Evolutionary conservation across 2,797 vertebrate genomes (phyloP).

Genomic region (Enteromius afrohamiltoni): DNA sequence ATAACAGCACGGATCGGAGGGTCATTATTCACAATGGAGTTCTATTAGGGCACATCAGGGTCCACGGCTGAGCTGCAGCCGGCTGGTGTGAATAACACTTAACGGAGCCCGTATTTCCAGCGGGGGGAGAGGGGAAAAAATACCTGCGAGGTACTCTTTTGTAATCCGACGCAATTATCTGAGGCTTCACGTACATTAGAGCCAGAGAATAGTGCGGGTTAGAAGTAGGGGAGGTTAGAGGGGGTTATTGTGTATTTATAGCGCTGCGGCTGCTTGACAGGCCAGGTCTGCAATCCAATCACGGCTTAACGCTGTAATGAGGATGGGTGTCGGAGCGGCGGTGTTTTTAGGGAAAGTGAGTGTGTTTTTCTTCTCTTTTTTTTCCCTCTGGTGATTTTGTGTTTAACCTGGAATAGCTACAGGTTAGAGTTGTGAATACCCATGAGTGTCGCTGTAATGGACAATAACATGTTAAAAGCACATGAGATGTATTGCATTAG

Average conservation of each 20-base stretch:
- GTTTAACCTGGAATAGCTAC: conserved; percentile 58
- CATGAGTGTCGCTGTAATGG: conserved; percentile 45
- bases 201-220: conserved; percentile 66
- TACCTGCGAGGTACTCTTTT: conserved; percentile 63
- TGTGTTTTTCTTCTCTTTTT: conserved; percentile 49
- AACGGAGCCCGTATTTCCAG: conserved; percentile 72
- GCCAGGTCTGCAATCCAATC: conserved; percentile 58
- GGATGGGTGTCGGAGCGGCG: conserved; percentile 47
- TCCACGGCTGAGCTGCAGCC: conserved; percentile 21
- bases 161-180: conserved; percentile 77
- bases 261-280: conserved; percentile 55
- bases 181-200: conserved; percentile 77
- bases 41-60: conserved; percentile 67
- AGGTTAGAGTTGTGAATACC: conserved; percentile 45
- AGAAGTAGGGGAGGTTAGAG: conserved; percentile 56
- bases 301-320: conserved; percentile 57
- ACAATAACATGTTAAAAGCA: conserved; percentile 54
- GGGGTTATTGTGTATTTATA: conserved; percentile 61
- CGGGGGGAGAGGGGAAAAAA: conserved; percentile 61
- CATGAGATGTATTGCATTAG: conserved; percentile 49
- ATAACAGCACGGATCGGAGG: conserved; percentile 70
- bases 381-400: conserved; percentile 49
- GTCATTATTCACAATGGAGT: conserved; percentile 77
- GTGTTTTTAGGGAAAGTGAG: conserved; percentile 57
- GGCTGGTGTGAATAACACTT: conserved; percentile 72